Evolutionary conservation across 1,140 invertebrate species (phyloP).

Genomic region (Papilio aristodemus): DNA sequence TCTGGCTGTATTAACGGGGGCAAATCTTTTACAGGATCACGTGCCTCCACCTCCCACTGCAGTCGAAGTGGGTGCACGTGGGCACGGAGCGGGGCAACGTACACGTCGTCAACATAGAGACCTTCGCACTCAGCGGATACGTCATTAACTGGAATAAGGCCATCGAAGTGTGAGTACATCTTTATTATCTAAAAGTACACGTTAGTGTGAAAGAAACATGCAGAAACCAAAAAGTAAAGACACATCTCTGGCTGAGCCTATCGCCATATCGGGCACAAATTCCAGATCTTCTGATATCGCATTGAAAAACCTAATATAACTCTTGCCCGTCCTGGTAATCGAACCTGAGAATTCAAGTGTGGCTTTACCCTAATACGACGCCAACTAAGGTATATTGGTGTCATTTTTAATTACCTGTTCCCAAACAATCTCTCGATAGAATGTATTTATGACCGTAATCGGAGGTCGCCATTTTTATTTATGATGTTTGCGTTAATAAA

Average conservation of each 20-base stretch:
- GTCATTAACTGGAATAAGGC: constrained; percentile 99
- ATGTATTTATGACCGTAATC: neutral
- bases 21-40: constrained; percentile 88
- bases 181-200: constrained; percentile 20
- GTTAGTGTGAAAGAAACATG: no score
- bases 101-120: constrained; percentile 97
- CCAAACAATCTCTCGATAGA: neutral
- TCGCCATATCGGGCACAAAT: no score
- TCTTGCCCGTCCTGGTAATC: no score
- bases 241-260: no score
- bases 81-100: constrained; percentile 99
- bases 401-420: neutral
- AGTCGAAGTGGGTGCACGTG: constrained; percentile 99
- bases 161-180: constrained; percentile 97
- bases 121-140: constrained; percentile 97
- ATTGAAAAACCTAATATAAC: no score
- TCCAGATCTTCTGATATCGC: no score
- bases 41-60: constrained; percentile 94
- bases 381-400: neutral
- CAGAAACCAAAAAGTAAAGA: no score
- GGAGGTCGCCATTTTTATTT: constrained; percentile 13
- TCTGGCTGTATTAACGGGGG: neutral
- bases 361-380: no score
- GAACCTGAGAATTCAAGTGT: no score
- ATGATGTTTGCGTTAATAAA: constrained; percentile 17